These are phyloP conservation scores for Megaceryle maxima DNA, from an alignment of 2,113 vertebrate genomes.

Conservation along the genomic window DNA sequence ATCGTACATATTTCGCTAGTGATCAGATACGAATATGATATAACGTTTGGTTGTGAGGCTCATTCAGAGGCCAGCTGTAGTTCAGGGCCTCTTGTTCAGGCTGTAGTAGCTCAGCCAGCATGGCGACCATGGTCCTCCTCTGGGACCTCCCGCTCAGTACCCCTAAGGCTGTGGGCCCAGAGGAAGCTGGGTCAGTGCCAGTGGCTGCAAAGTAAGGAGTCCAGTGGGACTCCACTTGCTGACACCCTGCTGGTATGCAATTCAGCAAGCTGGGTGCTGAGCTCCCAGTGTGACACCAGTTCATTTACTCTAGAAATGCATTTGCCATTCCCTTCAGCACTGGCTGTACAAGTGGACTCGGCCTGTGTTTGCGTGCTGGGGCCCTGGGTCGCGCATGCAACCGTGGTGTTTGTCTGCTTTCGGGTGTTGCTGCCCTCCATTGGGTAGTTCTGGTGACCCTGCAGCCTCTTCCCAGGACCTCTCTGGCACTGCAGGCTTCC, in stretches of 20 bases:
- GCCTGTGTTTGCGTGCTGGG: rapidly evolving
- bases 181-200: rapidly evolving
- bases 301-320: not conserved
- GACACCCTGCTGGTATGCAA: not conserved
- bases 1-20: too few relatives aligned
- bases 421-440: not conserved
- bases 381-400: too few relatives aligned
- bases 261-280: not conserved
- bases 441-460: not conserved
- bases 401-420: not conserved
- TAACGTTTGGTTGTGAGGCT: too few relatives aligned
- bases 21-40: too few relatives aligned
- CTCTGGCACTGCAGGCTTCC: not conserved
- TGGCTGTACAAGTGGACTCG: not conserved
- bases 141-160: rapidly evolving
- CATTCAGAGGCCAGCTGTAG: too few relatives aligned
- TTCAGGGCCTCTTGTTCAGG: too few relatives aligned
- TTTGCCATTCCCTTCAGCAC: rapidly evolving
- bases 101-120: too few relatives aligned
- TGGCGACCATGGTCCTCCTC: not conserved
- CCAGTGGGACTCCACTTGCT: not conserved
- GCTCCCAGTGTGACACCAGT: not conserved
- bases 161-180: rapidly evolving
- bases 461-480: not conserved
- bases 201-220: not conserved